Conservation (phyloP, 2,888 invertebrate species). For the Pelosia muscerda region DNA sequence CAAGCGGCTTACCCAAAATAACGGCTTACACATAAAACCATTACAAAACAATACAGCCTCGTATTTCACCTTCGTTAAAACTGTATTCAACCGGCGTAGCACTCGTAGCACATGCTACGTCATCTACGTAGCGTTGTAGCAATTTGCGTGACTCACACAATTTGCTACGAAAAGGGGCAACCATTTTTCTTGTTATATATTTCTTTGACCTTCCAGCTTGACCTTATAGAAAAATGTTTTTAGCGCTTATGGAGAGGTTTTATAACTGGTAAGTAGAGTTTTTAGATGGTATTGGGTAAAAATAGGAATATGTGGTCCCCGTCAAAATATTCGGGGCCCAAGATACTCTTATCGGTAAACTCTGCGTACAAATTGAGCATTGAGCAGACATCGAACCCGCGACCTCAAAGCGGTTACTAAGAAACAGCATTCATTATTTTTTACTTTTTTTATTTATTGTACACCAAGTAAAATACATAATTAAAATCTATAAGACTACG, state of each 20-base stretch:
- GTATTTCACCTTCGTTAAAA: conserved; percentile 28
- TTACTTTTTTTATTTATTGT: too few relatives aligned
- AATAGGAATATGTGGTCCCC: too few relatives aligned
- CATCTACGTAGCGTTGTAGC: conserved; percentile 49
- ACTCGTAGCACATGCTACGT: conserved; percentile 41
- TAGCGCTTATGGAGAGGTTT: background rate
- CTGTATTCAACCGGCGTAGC: conserved; percentile 33
- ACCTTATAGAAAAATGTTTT: conserved; percentile 18
- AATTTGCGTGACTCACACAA: conserved; percentile 43
- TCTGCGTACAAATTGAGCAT: too few relatives aligned
- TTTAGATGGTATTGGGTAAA: background rate
- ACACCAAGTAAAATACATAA: too few relatives aligned
- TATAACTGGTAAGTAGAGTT: background rate
- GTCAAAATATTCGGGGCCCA: too few relatives aligned
- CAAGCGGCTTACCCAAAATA: background rate
- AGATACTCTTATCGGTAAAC: too few relatives aligned
- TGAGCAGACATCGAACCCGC: too few relatives aligned
- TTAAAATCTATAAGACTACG: too few relatives aligned
- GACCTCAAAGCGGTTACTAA: too few relatives aligned
- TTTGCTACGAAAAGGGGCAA: conserved; percentile 24
- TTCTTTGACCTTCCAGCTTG: conserved; percentile 34
- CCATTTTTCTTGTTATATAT: conserved; percentile 19
- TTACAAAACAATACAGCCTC: conserved; percentile 11
- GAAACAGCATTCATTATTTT: too few relatives aligned
- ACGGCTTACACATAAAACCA: background rate